phyloP scores from a whole-genome alignment of 2,888 invertebrate species.

The Caradrina clavipalpis region DNA sequence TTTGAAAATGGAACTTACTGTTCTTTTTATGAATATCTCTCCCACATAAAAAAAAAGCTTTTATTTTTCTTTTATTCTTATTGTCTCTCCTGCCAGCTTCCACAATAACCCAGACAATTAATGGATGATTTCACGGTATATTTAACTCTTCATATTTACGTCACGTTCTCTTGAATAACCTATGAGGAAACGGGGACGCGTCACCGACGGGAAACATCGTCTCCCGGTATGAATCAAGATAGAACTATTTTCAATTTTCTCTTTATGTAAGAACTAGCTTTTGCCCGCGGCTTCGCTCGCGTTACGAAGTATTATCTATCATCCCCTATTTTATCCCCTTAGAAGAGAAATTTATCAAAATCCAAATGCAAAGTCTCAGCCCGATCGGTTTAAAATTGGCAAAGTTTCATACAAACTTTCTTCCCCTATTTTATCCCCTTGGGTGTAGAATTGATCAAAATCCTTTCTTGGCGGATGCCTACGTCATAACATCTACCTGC shows the following conservation, averaged over 20 bases:
- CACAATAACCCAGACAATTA: slow-evolving; percentile 33
- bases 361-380: no score
- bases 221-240: slow-evolving; percentile 51
- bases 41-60: neutral
- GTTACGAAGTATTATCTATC: no score
- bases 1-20: neutral
- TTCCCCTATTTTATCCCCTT: no score
- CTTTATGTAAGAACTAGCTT: slow-evolving; percentile 3
- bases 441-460: no score
- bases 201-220: slow-evolving; percentile 55
- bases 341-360: no score
- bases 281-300: no score
- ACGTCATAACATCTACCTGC: no score
- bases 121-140: slow-evolving; percentile 44
- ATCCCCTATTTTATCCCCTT: no score
- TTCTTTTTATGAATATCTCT: neutral
- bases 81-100: slow-evolving; percentile 1
- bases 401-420: no score
- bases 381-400: no score
- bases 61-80: neutral
- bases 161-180: slow-evolving; percentile 36
- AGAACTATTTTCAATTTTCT: slow-evolving; percentile 40
- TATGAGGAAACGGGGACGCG: slow-evolving; percentile 55
- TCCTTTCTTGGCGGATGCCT: no score
- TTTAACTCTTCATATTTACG: slow-evolving; percentile 51